These are phyloP conservation scores for Incurvaria masculella DNA, from an alignment of 2,888 invertebrate species.

Conservation along the genomic window DNA sequence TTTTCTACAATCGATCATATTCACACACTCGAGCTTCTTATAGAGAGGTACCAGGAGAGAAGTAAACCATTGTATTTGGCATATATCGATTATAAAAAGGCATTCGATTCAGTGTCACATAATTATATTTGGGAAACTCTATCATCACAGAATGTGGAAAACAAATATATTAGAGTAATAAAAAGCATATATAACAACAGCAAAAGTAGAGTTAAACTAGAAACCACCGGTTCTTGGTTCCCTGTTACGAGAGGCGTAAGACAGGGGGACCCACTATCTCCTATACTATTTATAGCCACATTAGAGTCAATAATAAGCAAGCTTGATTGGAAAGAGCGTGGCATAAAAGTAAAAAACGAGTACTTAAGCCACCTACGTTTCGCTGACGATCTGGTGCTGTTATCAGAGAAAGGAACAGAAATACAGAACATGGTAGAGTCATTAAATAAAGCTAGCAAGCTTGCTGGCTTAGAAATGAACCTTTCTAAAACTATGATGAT, in stretches of 20 bases:
- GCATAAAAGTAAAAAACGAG: not conserved
- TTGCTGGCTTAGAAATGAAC: constrained; percentile 12
- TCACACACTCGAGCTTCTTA: constrained; percentile 3
- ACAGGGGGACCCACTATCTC: too few relatives aligned
- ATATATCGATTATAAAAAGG: constrained; percentile 7
- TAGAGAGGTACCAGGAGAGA: constrained; percentile 8
- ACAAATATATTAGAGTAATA: constrained; percentile 1
- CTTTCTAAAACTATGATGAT: constrained; percentile 12
- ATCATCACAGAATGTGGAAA: not conserved
- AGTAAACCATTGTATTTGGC: constrained; percentile 2
- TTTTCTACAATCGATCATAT: not conserved
- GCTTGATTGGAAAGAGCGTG: constrained; percentile 1
- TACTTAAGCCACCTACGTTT: constrained; percentile 1
- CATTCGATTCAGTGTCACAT: constrained; percentile 5
- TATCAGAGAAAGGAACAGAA: constrained; percentile 3
- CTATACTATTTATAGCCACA: not conserved
- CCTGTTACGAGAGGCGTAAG: too few relatives aligned
- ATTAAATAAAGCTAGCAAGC: constrained; percentile 10
- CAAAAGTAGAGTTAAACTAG: constrained; percentile 2
- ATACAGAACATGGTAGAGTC: constrained; percentile 10
- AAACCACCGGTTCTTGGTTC: too few relatives aligned
- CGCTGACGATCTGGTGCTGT: constrained; percentile 3
- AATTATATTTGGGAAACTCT: constrained; percentile 1
- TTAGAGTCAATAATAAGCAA: constrained; percentile 1
- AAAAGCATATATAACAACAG: constrained; percentile 3